Conservation (phyloP, 2,888 invertebrate genomes). For the Tenthredo amoena region DNA sequence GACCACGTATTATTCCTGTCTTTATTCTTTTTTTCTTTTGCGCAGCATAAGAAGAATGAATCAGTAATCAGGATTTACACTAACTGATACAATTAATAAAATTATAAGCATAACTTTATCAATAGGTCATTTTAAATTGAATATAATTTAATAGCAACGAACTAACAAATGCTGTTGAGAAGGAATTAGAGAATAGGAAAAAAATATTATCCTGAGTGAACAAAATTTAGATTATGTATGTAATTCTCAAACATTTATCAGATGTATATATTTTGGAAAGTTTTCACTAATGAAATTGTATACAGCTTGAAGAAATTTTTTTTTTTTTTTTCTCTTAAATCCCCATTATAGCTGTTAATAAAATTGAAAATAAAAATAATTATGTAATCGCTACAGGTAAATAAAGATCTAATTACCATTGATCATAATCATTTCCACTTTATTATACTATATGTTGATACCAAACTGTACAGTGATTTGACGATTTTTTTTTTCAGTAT, state of each 20-base stretch:
- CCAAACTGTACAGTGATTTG: neutral
- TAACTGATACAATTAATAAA: conserved; percentile 20
- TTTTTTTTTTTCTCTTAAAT: conserved; percentile 4
- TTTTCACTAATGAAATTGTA: conserved; percentile 27
- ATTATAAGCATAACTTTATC: neutral
- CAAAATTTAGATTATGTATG: neutral
- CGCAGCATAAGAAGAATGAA: neutral
- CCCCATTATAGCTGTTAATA: conserved; percentile 23
- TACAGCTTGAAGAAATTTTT: conserved; percentile 21
- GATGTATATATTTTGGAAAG: conserved; percentile 39
- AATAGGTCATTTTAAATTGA: neutral
- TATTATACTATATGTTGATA: neutral
- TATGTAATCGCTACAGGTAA: conserved; percentile 27
- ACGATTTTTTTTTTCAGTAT: neutral
- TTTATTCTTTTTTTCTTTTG: neutral
- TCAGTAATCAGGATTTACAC: neutral
- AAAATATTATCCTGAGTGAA: conserved; percentile 1
- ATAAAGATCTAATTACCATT: conserved; percentile 45
- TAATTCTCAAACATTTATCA: conserved; percentile 27
- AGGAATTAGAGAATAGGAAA: neutral
- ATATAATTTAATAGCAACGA: neutral
- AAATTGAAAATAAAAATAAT: conserved; percentile 30
- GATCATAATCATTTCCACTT: conserved; percentile 32
- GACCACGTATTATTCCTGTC: neutral
- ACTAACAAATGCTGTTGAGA: neutral